Conservation (phyloP, 2,888 invertebrate genomes). For the Trilocha varians region DNA sequence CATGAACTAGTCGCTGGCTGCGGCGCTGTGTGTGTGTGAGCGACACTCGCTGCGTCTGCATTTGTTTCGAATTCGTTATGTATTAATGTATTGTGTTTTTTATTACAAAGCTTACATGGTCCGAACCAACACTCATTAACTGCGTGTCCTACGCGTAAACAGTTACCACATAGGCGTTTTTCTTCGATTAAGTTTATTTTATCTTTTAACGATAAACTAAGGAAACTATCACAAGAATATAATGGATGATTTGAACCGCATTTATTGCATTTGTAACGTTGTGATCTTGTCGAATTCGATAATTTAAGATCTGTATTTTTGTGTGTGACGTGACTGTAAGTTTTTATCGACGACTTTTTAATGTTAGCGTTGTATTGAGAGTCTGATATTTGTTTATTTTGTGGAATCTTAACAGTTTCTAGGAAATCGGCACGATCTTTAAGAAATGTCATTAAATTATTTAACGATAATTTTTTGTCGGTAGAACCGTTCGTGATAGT, state of each 20-base stretch:
- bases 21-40: too few species aligned
- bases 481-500: background rate
- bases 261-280: too few species aligned
- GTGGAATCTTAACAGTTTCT: conserved; percentile 5
- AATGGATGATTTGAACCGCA: conserved; percentile 4
- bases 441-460: background rate
- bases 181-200: background rate
- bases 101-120: background rate
- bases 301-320: background rate
- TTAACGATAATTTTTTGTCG: background rate
- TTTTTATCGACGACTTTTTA: conserved; percentile 1
- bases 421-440: conserved; percentile 6
- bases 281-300: conserved; percentile 1
- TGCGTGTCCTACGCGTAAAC: conserved; percentile 1
- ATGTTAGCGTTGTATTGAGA: background rate
- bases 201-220: background rate
- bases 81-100: conserved; percentile 1
- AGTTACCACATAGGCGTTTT: background rate
- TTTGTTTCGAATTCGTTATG: too few species aligned
- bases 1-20: too few species aligned
- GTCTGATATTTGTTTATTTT: background rate
- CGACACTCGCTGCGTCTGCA: too few species aligned
- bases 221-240: conserved; percentile 6
- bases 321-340: background rate
- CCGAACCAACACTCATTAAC: background rate